Conservation (phyloP, 2,888 invertebrate genomes). For the Yponomeuta evonymella region DNA sequence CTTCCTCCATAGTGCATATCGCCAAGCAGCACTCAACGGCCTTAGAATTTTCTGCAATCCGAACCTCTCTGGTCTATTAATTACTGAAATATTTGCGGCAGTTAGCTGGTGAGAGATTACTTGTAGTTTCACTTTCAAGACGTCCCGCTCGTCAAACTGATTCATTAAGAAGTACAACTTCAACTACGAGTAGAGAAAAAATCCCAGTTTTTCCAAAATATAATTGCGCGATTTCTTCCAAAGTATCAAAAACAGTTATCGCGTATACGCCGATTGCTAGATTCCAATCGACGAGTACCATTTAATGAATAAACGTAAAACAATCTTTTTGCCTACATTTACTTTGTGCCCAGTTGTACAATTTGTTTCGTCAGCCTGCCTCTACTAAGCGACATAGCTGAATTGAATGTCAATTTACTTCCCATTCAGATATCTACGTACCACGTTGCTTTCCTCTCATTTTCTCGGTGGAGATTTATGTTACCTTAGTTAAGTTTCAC, state of each 20-base stretch:
- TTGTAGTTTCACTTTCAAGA: not conserved
- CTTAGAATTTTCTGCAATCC: not conserved
- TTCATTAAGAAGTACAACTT: no score
- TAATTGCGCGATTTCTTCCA: no score
- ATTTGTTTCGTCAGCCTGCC: slow-evolving; percentile 12
- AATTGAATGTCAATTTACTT: slow-evolving; percentile 13
- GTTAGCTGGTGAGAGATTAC: not conserved
- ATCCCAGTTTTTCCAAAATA: no score
- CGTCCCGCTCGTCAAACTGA: not conserved
- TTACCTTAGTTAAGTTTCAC: slow-evolving; percentile 45
- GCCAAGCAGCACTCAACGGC: not conserved
- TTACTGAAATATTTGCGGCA: not conserved
- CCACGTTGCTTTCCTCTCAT: slow-evolving; percentile 25
- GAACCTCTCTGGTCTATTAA: not conserved
- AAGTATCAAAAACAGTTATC: no score
- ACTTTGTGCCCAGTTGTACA: not conserved
- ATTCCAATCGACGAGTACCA: not conserved
- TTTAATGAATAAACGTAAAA: not conserved
- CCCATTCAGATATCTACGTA: slow-evolving; percentile 12
- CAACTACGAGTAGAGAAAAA: no score
- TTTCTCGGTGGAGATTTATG: slow-evolving; percentile 40
- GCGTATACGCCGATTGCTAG: no score
- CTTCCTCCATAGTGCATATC: not conserved
- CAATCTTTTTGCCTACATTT: not conserved
- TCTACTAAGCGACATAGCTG: not conserved